Conservation (phyloP, 2,797 vertebrate genomes). For the Amblyraja radiata region DNA sequence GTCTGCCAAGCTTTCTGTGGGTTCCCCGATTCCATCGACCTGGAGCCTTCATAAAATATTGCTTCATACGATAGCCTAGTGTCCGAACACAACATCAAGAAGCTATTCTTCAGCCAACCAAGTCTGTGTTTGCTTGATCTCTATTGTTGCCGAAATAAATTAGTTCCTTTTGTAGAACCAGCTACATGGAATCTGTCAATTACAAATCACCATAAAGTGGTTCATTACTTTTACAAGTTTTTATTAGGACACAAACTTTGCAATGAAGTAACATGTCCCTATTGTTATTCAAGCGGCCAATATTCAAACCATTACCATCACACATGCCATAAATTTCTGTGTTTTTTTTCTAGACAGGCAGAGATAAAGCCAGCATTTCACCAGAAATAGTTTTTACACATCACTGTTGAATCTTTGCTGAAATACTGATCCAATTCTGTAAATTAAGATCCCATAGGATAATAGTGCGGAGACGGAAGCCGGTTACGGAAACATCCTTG, state of each 20-base stretch:
- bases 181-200: background rate
- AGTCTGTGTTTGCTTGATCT: background rate
- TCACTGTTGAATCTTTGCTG: background rate
- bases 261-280: background rate
- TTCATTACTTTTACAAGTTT: background rate
- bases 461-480: too few relatives aligned
- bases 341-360: background rate
- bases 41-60: background rate
- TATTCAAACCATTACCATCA: background rate
- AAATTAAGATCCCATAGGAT: background rate
- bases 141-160: background rate
- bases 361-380: background rate
- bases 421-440: background rate
- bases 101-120: background rate
- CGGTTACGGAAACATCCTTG: too few relatives aligned
- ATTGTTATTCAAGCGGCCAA: background rate
- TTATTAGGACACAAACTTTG: background rate
- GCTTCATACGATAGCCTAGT: background rate
- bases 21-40: too few relatives aligned
- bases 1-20: too few relatives aligned
- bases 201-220: background rate
- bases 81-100: background rate
- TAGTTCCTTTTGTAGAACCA: background rate
- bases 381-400: background rate
- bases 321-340: background rate